phyloP scores from a whole-genome alignment of 2,113 vertebrate species.

The Nerophis ophidion region DNA sequence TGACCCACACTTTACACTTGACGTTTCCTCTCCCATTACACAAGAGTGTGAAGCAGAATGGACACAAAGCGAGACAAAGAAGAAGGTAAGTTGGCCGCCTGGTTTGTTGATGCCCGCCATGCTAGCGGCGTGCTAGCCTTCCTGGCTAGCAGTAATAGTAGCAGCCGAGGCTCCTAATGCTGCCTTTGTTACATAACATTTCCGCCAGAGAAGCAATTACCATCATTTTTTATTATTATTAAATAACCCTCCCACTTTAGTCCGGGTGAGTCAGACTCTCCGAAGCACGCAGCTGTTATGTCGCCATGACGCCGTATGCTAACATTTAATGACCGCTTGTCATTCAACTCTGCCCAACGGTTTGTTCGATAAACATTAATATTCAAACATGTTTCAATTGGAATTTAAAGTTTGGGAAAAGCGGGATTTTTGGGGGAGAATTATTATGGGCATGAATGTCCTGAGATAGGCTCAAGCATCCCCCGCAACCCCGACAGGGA shows the following conservation, averaged over 20 bases:
- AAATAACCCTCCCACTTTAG: constrained; percentile 27
- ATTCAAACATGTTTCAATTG: background rate
- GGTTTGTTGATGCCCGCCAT: constrained; percentile 54
- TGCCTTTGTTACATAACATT: constrained; percentile 9
- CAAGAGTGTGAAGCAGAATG: constrained; percentile 49
- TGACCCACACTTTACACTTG: constrained; percentile 9
- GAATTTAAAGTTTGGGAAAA: too few relatives aligned
- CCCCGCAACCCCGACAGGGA: too few relatives aligned
- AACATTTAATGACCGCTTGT: background rate
- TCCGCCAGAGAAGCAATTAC: constrained; percentile 2
- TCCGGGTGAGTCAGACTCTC: constrained; percentile 21
- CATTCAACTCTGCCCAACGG: background rate
- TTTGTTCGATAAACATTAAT: background rate
- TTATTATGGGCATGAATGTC: too few relatives aligned
- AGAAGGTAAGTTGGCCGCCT: constrained; percentile 61
- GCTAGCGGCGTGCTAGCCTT: constrained; percentile 34
- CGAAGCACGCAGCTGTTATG: constrained; percentile 7
- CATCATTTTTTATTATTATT: constrained; percentile 11
- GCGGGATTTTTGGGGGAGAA: too few relatives aligned
- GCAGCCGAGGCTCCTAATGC: background rate
- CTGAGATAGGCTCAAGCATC: too few relatives aligned
- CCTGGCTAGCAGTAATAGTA: constrained; percentile 4
- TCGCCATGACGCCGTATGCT: constrained; percentile 2
- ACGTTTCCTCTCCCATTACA: background rate
- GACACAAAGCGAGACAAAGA: constrained; percentile 72